Evolutionary conservation across 2,888 invertebrate genomes (phyloP).

Genomic region (Drosophila anceps): DNA sequence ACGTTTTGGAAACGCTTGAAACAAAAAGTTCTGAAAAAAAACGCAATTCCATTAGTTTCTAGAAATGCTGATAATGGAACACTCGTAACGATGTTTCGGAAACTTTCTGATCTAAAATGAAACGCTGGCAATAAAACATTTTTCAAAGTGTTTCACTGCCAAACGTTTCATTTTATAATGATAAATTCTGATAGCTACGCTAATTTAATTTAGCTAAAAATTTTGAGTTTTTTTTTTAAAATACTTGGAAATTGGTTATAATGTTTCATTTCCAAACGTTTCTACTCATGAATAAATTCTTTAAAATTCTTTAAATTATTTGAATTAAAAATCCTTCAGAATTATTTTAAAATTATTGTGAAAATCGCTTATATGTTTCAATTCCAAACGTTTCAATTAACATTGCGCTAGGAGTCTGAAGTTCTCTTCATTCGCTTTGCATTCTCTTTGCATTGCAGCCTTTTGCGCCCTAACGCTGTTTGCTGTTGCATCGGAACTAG

Average conservation of each 20-base stretch:
- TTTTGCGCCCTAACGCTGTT: slow-evolving; percentile 25
- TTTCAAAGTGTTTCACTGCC: neutral
- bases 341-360: neutral
- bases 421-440: no score
- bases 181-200: neutral
- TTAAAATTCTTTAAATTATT: no score
- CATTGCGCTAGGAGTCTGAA: no score
- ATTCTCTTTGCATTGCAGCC: slow-evolving; percentile 11
- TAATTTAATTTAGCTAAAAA: neutral
- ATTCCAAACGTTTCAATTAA: neutral
- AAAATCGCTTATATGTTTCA: neutral
- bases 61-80: neutral
- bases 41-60: neutral
- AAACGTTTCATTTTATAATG: neutral
- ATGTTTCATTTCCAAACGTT: neutral
- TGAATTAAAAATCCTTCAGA: neutral
- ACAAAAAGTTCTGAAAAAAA: neutral
- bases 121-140: neutral
- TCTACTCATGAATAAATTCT: no score
- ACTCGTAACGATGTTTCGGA: no score
- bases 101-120: neutral
- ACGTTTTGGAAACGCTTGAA: no score
- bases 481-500: slow-evolving; percentile 38
- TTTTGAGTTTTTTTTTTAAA: no score
- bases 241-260: neutral